Evolutionary conservation across 2,113 vertebrate genomes (phyloP).

Genomic region (Microcebus griseorufus): DNA sequence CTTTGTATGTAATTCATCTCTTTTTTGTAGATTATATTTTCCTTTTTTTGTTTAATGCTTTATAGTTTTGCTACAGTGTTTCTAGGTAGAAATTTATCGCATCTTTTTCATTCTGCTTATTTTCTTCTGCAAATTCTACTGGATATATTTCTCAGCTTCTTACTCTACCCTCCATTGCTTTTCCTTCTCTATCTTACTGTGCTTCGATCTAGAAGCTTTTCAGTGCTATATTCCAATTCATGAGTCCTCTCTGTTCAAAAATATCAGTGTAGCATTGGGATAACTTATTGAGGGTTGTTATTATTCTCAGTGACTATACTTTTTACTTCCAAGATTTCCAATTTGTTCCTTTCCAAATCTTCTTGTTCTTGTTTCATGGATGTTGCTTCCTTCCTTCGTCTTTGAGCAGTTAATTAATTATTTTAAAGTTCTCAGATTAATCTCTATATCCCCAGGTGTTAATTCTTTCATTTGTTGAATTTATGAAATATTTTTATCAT

Average conservation of each 20-base stretch:
- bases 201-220: background rate
- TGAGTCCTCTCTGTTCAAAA: background rate
- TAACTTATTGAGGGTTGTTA: background rate
- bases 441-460: background rate
- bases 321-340: slow-evolving; percentile 10
- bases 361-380: background rate
- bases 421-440: background rate
- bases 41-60: background rate
- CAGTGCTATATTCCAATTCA: background rate
- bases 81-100: background rate
- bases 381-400: background rate
- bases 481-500: background rate
- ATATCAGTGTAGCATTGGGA: background rate
- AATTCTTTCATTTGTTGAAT: background rate
- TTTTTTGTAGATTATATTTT: background rate
- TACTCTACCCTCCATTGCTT: background rate
- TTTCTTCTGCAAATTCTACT: background rate
- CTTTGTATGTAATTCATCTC: background rate
- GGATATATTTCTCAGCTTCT: background rate
- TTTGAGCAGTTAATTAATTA: background rate
- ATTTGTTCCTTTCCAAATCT: slow-evolving; percentile 5
- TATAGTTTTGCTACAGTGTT: background rate
- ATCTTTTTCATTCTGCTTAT: background rate
- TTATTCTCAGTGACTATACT: background rate
- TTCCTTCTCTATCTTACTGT: background rate